Evolutionary conservation across 2,113 vertebrate species (phyloP).

Genomic region (Hemiprocne comata): DNA sequence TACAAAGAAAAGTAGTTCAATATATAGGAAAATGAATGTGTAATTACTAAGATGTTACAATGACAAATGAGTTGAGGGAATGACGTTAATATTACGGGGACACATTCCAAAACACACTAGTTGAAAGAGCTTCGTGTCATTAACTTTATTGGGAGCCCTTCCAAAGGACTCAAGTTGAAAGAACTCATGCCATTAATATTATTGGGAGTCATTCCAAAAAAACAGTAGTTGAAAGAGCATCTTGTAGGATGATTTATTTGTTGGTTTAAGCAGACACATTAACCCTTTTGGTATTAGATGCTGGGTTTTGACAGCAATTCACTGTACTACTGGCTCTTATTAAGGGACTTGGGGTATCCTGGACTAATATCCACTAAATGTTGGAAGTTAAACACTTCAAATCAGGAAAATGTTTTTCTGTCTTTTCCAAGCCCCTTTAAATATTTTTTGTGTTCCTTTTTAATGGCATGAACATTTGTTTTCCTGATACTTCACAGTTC

Average conservation of each 20-base stretch:
- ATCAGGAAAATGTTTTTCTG: not conserved
- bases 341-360: not conserved
- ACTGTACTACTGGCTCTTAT: not conserved
- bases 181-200: slow-evolving; percentile 15
- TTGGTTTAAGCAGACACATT: slow-evolving; percentile 7
- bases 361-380: not conserved
- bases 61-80: not conserved
- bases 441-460: not conserved
- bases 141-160: slow-evolving; percentile 5
- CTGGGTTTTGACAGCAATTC: not conserved
- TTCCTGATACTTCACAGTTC: not conserved
- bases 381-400: not conserved
- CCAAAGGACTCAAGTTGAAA: slow-evolving; percentile 41
- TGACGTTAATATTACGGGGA: not conserved
- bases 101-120: slow-evolving; percentile 10
- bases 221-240: not conserved
- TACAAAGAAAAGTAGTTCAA: slow-evolving; percentile 7
- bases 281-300: not conserved
- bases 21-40: slow-evolving; percentile 47
- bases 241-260: slow-evolving; percentile 4
- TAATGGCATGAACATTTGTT: not conserved
- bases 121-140: slow-evolving; percentile 43
- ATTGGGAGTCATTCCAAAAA: slow-evolving; percentile 6
- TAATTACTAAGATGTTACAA: not conserved
- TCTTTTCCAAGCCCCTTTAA: not conserved